A percentile compares a stretch with the other conserved stretches of the same genome.
Evolutionary conservation across 2,113 vertebrate genomes (phyloP).

Genomic region (Pardalotus punctatus): DNA sequence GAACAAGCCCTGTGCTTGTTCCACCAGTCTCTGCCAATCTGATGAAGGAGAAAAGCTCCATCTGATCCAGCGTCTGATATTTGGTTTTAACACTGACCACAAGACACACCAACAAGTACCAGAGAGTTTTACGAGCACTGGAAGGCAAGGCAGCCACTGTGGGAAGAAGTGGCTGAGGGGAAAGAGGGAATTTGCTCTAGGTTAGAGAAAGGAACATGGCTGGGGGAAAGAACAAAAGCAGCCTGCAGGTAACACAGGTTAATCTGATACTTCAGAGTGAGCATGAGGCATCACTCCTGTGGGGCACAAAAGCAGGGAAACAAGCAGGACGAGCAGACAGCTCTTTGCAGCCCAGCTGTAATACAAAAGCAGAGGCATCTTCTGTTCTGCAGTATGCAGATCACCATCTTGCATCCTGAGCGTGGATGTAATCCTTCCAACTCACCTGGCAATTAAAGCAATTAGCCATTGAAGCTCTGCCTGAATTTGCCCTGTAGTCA

Average conservation of each 20-base stretch:
- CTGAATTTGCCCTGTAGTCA: neutral
- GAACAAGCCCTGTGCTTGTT: constrained; percentile 18
- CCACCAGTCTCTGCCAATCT: neutral
- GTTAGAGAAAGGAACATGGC: neutral
- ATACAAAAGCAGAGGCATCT: neutral
- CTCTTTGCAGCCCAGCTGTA: neutral
- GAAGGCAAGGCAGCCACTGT: neutral
- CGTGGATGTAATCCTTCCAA: neutral
- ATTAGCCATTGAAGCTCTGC: neutral
- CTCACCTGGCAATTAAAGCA: neutral
- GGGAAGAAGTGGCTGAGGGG: neutral
- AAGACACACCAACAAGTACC: neutral
- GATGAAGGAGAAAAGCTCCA: neutral
- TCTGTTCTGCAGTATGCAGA: neutral
- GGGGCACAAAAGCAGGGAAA: neutral
- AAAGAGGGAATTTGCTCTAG: neutral
- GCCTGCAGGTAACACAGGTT: neutral
- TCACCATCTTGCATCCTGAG: neutral
- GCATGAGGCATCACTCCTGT: neutral
- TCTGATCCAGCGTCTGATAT: neutral
- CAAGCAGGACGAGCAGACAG: neutral
- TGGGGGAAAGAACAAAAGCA: neutral
- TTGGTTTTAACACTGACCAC: neutral
- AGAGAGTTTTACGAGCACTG: neutral
- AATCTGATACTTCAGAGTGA: neutral